Evolutionary conservation across 1,140 invertebrate species (phyloP), one percentile per base, ranked within the genome.

Genomic region (Papilio xuthus): DNA sequence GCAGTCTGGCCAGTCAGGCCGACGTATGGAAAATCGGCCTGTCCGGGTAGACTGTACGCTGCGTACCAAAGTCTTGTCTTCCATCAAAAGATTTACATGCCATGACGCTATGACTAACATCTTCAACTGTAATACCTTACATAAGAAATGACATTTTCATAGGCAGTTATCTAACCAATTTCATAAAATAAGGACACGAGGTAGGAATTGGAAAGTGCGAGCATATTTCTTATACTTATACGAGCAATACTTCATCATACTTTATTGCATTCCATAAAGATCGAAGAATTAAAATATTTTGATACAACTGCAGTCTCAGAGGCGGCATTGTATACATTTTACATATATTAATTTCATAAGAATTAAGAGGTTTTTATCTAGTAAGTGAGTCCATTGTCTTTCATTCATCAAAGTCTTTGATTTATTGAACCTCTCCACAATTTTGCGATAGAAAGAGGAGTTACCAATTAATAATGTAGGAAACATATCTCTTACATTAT

Each of bases 41-140:
- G 91, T 91, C 89, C 91, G 89, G 89, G 89, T 92, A 92, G 91
- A 92, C 91, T 92, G 91, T 91, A 84, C 84, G 79, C 79, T 85
- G 80, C 85, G 77, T 79, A 77, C 79, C 78, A 71, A 76, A 50
- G 15, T 47, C 28, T 73, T 60, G 42, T 81, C 74, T 78, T 80
- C 50, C 63, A 60, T 71, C 60, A 80, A 77, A 26, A 76, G 8
- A 28, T 47, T 20, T 75, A 78, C n/a, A 32, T 26, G 32, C 4
- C 71, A 71, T 47, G 70, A 67, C 28, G 32, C n/a, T n/a, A 53
- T 73, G 42, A 47, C 37, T 47, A 41, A 73, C 23, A 37, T 70
- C 69, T 42, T 47, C 71, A 47, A 73, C 20, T 47, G 71, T 42
- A 73, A 73, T 42, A 44, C 23, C 42, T 73, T 73, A 73, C 71